A percentile compares a stretch with the other conserved stretches of the same genome.
Evolutionary conservation across 2,113 vertebrate species (phyloP).

Genomic region (Benitochromis conjunctus): DNA sequence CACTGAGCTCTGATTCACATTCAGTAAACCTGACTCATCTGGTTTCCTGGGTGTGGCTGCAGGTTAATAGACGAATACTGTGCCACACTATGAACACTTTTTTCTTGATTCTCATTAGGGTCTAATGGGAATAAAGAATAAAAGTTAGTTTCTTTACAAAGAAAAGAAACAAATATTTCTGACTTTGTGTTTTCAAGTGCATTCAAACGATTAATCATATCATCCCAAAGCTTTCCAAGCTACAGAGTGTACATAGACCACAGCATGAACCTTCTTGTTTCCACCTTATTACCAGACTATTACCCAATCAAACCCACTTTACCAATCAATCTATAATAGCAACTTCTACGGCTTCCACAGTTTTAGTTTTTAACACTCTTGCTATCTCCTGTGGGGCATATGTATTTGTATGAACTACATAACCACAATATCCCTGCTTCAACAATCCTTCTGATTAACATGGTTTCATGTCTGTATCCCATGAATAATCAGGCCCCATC

Average conservation of each 20-base stretch:
- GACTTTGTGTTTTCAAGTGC: too few species aligned
- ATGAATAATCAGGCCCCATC: too few species aligned
- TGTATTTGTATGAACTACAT: not conserved
- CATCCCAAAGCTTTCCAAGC: not conserved
- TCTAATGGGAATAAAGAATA: not conserved
- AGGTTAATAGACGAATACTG: not conserved
- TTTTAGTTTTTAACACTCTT: not conserved
- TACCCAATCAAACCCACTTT: too few species aligned
- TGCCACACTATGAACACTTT: not conserved
- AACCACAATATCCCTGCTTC: not conserved
- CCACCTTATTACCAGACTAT: not conserved
- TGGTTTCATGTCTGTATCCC: too few species aligned
- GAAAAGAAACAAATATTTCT: too few species aligned
- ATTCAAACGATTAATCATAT: too few species aligned
- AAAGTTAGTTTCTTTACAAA: not conserved
- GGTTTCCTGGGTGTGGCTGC: conserved; percentile 11
- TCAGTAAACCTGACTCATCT: not conserved
- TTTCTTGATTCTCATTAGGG: not conserved
- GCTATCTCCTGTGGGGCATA: not conserved
- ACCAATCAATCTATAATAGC: not conserved
- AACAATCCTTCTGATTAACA: not conserved
- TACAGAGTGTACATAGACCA: not conserved
- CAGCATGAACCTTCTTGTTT: not conserved
- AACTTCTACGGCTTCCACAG: not conserved
- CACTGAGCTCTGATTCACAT: not conserved